Base-by-base conservation (phyloP, 2,888 invertebrate species). In the Heteropelma amictum region DNA sequence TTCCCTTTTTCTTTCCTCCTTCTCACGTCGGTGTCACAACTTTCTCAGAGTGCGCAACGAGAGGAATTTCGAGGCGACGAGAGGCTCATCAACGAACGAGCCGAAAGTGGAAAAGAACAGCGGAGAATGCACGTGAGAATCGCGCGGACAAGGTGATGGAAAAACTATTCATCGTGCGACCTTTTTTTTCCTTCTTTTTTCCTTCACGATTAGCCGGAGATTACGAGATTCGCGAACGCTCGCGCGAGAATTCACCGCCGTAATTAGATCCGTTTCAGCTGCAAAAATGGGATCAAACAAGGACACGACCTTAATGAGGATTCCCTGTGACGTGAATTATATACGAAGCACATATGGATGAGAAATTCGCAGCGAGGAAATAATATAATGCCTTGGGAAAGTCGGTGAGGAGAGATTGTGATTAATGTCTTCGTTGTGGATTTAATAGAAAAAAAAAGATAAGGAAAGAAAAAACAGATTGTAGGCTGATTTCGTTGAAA, bases 251-350 rank as follows among this genome's bases (percentile, higher is more conserved):
- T 81, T 79, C 78, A n/a, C 63, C n/a, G 47, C 33, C 26, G 71
- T 87, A 85, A 86, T 87, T 86, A 83, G 82, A 82, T 84, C 81
- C 82, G 81, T 81, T 83, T 80, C 76, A 80, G 76, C 65, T 75
- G 72, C 51, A 76, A 80, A n/a, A 83, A 81, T 78, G 79, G 77
- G 80, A 83, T 82, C 81, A 80, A 86, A 86, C 83, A 87, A 84
- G 86, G 85, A 83, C 86, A 83, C 82, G 85, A 81, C 85, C 87
- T 85, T 85, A 87, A 87, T 87, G 79, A 84, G 79, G 69, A 73
- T 76, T 51, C 69, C 69, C 40, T 58, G 60, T 70, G 69, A 69
- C 63, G 72, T 35, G 67, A 51, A 45, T 68, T 14, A 14, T 28
- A 30, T 14, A 14, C n/a, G n/a, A n/a, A 14, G 42, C 14, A 28